Base-by-base conservation (phyloP, 2,888 invertebrate genomes). In the Meteorus colon region DNA sequence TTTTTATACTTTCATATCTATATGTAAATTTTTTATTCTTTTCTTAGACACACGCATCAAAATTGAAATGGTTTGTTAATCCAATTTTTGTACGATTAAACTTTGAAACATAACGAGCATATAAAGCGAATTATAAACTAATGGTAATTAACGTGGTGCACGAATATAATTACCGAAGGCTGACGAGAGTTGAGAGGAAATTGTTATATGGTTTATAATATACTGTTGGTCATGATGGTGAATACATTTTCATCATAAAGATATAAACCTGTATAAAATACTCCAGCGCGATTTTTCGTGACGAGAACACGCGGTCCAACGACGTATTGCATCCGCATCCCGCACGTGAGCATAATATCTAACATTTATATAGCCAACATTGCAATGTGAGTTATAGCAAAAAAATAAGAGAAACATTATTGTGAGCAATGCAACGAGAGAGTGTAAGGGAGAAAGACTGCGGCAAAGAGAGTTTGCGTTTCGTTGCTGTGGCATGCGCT, bases 401-500 rank as follows among this genome's bases (percentile, higher is more conserved):
- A 51, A 45, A 66, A 37, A 37, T 37, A 65, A 34, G 8, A 65
- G 16, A 65, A 45, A 27, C 10, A 67, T 24, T 31, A 51, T 48
- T 48, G 48, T 48, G 5, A n/a, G 48, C n/a, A 48, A 48, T 48
- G 5, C 4, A n/a, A 48, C 34, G 48, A 14, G 48, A 48, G 48
- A n/a, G 48, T n/a, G 48, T n/a, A n/a, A 48, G 14, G 48, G 48
- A 48, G 48, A 48, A 48, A 48, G 48, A 55, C 55, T 41, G 41
- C 12, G 41, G 29, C 27, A 27, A 68, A 34, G 34, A 55, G 19
- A 51, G 16, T 31, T 55, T 12, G 55, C 34, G 41, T 69, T 69
- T 51, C 27, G 66, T 66, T 66, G 45, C 55, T 55, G 69, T 69
- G 55, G 69, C 69, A 34, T 69, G 31, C 69, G 55, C 19, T 55